Conservation (phyloP, 2,113 vertebrate genomes). For the Gorilla gorilla region DNA sequence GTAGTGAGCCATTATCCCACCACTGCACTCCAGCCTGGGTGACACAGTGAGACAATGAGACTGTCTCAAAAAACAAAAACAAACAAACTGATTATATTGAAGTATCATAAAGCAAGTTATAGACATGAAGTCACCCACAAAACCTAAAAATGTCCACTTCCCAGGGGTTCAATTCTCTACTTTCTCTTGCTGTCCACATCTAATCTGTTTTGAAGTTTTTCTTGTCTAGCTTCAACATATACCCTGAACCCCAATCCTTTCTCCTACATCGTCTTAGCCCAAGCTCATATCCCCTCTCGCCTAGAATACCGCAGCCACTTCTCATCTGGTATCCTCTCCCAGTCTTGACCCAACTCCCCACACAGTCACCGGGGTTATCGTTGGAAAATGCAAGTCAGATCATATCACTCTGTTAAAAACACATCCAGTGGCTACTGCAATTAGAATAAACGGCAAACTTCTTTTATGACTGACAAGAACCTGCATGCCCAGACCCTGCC, state of each 20-base stretch:
- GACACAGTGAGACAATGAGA: no score
- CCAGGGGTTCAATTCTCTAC: not conserved
- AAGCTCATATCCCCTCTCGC: not conserved
- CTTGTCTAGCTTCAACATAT: not conserved
- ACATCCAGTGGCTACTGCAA: not conserved
- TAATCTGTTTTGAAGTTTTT: not conserved
- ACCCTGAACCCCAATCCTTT: not conserved
- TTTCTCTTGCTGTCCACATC: not conserved
- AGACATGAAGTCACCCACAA: not conserved
- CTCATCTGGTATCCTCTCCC: not conserved
- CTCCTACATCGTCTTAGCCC: not conserved
- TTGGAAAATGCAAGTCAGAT: conserved; percentile 34
- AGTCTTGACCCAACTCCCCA: not conserved
- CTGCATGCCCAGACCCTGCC: not conserved
- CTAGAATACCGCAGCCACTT: not conserved
- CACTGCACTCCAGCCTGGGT: no score
- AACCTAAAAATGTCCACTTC: not conserved
- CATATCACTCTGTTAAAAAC: not conserved
- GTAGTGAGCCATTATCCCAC: no score
- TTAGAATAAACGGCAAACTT: not conserved
- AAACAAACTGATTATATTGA: not conserved
- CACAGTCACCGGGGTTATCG: not conserved
- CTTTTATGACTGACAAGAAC: not conserved
- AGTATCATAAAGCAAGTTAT: not conserved
- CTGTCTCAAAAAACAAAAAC: no score